A percentile compares a stretch with the other conserved stretches of the same genome.
Conservation (phyloP, 1,140 invertebrate genomes). For the Hermatobates lingyangjiaoensis region DNA sequence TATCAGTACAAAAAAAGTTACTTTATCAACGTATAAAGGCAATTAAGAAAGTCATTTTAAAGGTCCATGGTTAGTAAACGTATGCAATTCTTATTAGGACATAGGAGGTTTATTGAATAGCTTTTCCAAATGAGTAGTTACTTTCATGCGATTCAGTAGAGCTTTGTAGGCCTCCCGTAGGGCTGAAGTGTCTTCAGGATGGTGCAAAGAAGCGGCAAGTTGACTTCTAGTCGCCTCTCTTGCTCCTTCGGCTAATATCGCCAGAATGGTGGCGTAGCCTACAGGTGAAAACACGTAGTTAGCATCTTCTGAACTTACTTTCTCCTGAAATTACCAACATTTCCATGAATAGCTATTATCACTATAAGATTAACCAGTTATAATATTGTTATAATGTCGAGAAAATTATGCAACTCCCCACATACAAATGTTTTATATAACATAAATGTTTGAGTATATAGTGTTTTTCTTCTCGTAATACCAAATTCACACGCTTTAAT, state of each 20-base stretch:
- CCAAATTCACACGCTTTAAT: too few species aligned
- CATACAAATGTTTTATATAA: too few species aligned
- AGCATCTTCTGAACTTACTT: constrained; percentile 25
- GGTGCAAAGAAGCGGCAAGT: constrained; percentile 30
- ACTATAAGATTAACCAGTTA: not conserved
- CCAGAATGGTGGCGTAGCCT: constrained; percentile 36
- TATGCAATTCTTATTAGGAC: too few species aligned
- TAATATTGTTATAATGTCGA: not conserved
- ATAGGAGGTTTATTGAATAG: too few species aligned
- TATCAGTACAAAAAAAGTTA: too few species aligned
- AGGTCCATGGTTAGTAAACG: too few species aligned
- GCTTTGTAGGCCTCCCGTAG: constrained; percentile 21
- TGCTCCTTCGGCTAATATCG: constrained; percentile 36
- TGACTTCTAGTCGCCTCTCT: constrained; percentile 33
- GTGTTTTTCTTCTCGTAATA: too few species aligned
- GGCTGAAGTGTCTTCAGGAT: constrained; percentile 28
- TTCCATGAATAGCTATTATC: not conserved
- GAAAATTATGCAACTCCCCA: too few species aligned
- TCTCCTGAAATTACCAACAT: constrained; percentile 1
- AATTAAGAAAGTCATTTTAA: too few species aligned
- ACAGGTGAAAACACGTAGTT: constrained; percentile 42
- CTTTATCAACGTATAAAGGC: too few species aligned
- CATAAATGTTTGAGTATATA: too few species aligned
- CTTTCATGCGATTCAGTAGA: constrained; percentile 16
- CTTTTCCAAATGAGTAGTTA: too few species aligned